Evolutionary conservation across 2,113 vertebrate species (phyloP).

Genomic region (Gorsachius goisagi): DNA sequence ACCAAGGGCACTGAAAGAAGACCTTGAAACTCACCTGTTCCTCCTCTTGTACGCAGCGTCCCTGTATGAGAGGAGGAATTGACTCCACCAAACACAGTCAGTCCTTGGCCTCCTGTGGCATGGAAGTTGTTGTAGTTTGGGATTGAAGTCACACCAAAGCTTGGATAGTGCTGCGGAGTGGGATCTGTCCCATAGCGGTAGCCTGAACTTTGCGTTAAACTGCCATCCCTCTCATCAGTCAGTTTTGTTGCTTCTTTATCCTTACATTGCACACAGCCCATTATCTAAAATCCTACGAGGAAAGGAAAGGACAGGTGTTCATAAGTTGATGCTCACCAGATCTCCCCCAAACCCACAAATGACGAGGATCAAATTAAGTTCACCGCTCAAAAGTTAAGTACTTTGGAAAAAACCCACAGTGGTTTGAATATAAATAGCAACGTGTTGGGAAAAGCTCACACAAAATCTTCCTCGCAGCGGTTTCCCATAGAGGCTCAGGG

Average conservation of each 20-base stretch:
- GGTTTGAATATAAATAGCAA: neutral
- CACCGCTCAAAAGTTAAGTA: neutral
- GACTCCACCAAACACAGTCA: constrained; percentile 92
- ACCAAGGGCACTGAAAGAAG: neutral
- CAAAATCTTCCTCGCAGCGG: neutral
- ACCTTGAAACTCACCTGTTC: constrained; percentile 81
- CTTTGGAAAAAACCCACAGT: neutral
- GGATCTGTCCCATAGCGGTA: constrained; percentile 94
- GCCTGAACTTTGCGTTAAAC: constrained; percentile 86
- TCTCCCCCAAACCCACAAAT: neutral
- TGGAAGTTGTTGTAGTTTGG: constrained; percentile 98
- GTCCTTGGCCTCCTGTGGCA: constrained; percentile 82
- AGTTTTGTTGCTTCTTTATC: constrained; percentile 98
- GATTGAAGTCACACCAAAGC: constrained; percentile 89
- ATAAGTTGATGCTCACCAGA: neutral
- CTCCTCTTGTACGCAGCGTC: constrained; percentile 88
- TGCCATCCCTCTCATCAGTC: constrained; percentile 87
- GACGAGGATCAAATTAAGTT: neutral
- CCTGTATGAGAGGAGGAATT: constrained; percentile 90
- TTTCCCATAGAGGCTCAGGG: neutral
- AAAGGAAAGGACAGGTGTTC: neutral
- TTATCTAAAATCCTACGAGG: constrained; percentile 89
- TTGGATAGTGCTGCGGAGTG: constrained; percentile 90
- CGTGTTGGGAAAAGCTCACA: neutral
- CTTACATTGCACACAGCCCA: constrained; percentile 99